These are phyloP conservation scores for Sarcophaga caerulescens DNA, from an alignment of 2,888 invertebrate genomes.

Conservation along the genomic window DNA sequence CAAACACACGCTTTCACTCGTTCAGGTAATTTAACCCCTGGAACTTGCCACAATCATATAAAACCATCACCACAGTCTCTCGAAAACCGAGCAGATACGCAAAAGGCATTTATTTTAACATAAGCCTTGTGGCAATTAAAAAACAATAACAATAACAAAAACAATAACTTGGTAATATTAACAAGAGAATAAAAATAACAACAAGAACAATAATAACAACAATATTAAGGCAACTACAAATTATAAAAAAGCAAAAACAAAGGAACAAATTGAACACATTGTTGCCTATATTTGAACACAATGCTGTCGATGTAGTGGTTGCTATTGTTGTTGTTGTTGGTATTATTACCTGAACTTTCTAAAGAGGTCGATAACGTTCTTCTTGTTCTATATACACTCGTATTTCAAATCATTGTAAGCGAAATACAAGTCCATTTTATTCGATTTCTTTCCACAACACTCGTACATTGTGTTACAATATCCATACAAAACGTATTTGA, in stretches of 20 bases:
- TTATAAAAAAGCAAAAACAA: not conserved
- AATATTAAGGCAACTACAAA: slow-evolving; percentile 1
- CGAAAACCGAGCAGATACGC: not conserved
- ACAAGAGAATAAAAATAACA: not conserved
- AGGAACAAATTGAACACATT: not conserved
- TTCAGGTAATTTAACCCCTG: slow-evolving; percentile 36
- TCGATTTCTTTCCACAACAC: not conserved
- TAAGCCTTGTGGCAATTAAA: slow-evolving; percentile 60
- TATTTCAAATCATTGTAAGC: not conserved
- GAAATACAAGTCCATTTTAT: not conserved
- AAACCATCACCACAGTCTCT: slow-evolving; percentile 15
- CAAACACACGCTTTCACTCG: slow-evolving; percentile 19
- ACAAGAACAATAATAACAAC: slow-evolving; percentile 22
- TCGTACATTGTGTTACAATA: not conserved
- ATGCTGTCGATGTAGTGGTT: not conserved
- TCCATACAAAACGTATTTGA: not conserved
- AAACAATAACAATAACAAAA: slow-evolving; percentile 11
- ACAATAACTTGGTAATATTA: not conserved
- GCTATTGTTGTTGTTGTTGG: not conserved
- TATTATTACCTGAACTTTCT: slow-evolving; percentile 29
- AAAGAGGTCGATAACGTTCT: slow-evolving; percentile 31
- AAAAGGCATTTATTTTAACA: slow-evolving; percentile 49
- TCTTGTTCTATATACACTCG: not conserved
- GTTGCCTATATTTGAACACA: not conserved
- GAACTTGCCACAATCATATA: slow-evolving; percentile 22